Evolutionary conservation across 2,113 vertebrate species (phyloP), one percentile per base, ranked within the genome.

Genomic region (Ptilonorhynchus violaceus): DNA sequence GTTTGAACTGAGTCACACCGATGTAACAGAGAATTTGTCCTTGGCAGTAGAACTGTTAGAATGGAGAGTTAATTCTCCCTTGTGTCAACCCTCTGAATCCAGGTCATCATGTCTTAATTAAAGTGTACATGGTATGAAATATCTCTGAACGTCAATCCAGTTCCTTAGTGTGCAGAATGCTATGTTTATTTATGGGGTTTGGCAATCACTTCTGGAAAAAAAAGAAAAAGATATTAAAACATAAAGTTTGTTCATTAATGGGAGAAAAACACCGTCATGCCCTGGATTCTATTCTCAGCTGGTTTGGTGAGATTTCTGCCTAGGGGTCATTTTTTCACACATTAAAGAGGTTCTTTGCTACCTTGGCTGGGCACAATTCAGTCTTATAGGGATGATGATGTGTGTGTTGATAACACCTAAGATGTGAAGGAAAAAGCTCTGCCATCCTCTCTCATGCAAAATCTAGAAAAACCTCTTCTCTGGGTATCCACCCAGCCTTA

Each of bases 1-100:
- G 95, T 97, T 97, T 97, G 92, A 97, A 96, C 95, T 97, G 93
- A 97, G 94, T 97, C 97, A 97, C 95, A 97, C 88, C 94, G 27
- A 80, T 96, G 94, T 84, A 96, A 92, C 62, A 80, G 85, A 93
- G 92, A 84, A 89, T 92, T 88, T 97, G 95, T 89, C 89, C 96
- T 97, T 97, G 96, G 94, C 97, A 96, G 82, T 50, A 92, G 96
- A 96, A 95, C 94, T 95, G 91, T 96, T 92, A 97, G 63, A 93
- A 96, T 2, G 31, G 91, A 83, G 79, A 95, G 69, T 93, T 95
- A 96, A 95, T 60, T 82, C 55, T 97, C 95, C 96, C 87, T 93
- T 0, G 23, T 96, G 93, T 97, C 94, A 96, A 76, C 42, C 82
- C 91, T 89, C 62, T 85, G 89, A 93, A 94, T 96, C 94, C 95